Evolutionary conservation across 2,113 vertebrate genomes (phyloP).

Genomic region (Osmerus mordax): DNA sequence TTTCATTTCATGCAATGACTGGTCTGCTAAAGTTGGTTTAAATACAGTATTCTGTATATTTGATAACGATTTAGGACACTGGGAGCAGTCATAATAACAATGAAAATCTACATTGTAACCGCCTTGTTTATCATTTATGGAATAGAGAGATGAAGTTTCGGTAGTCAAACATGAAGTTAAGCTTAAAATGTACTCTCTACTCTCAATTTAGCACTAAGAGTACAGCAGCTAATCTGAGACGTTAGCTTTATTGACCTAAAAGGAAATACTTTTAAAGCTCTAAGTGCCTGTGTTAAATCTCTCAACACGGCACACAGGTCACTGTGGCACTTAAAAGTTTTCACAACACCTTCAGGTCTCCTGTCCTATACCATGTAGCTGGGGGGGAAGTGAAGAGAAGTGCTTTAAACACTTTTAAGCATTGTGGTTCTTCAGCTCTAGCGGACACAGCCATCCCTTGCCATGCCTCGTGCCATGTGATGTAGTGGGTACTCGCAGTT

Average conservation of each 20-base stretch:
- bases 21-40: too few relatives aligned
- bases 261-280: background rate
- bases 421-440: too few relatives aligned
- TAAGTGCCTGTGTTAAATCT: slow-evolving; percentile 18
- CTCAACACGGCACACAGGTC: background rate
- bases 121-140: too few relatives aligned
- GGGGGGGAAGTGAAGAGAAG: background rate
- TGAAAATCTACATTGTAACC: too few relatives aligned
- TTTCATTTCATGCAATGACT: too few relatives aligned
- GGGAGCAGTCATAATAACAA: too few relatives aligned
- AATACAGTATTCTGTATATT: too few relatives aligned
- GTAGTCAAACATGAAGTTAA: too few relatives aligned
- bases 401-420: background rate
- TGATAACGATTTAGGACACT: too few relatives aligned
- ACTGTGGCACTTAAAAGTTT: background rate
- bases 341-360: background rate
- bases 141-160: too few relatives aligned
- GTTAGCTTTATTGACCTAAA: slow-evolving; percentile 20
- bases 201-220: background rate
- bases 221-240: slow-evolving; percentile 6
- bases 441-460: background rate
- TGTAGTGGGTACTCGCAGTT: background rate
- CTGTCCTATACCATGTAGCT: background rate
- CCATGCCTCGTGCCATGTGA: background rate
- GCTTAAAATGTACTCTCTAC: background rate